These are phyloP conservation scores for Telmatochromis sp. DNA, from an alignment of 2,113 vertebrate genomes.

Conservation along the genomic window DNA sequence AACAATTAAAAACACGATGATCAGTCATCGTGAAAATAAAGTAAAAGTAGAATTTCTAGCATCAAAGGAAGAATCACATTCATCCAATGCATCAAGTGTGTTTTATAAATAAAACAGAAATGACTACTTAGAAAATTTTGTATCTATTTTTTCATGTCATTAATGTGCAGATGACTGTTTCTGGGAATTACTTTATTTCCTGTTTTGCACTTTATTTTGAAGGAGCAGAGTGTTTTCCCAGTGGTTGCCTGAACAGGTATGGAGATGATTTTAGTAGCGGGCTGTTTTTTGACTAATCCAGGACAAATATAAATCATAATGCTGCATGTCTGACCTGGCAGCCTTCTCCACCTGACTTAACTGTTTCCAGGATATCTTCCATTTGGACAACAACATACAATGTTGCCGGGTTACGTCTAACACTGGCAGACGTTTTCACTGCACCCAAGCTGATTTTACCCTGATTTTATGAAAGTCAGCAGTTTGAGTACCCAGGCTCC, in stretches of 20 bases:
- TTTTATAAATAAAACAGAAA: background rate
- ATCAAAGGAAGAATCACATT: background rate
- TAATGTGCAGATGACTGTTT: background rate
- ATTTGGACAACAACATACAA: slow-evolving; percentile 30
- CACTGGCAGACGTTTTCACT: slow-evolving; percentile 3
- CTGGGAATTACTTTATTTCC: background rate
- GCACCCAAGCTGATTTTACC: background rate
- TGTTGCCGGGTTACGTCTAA: slow-evolving; percentile 22
- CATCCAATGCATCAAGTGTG: background rate
- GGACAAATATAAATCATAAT: slow-evolving; percentile 19
- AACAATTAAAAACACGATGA: background rate
- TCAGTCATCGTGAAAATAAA: background rate
- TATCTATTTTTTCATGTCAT: background rate
- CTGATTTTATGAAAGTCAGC: background rate
- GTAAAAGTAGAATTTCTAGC: background rate
- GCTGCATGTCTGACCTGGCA: slow-evolving; percentile 30
- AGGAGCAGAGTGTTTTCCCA: background rate
- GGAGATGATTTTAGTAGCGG: background rate
- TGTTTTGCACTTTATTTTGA: background rate
- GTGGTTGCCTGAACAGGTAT: background rate
- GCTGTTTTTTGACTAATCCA: background rate
- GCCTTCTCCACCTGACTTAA: slow-evolving; percentile 29
- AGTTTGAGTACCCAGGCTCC: background rate
- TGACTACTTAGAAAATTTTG: background rate
- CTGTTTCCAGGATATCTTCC: slow-evolving; percentile 48